These are phyloP conservation scores for Genyomyrus donnyi DNA, from an alignment of 2,113 vertebrate species.

Conservation along the genomic window DNA sequence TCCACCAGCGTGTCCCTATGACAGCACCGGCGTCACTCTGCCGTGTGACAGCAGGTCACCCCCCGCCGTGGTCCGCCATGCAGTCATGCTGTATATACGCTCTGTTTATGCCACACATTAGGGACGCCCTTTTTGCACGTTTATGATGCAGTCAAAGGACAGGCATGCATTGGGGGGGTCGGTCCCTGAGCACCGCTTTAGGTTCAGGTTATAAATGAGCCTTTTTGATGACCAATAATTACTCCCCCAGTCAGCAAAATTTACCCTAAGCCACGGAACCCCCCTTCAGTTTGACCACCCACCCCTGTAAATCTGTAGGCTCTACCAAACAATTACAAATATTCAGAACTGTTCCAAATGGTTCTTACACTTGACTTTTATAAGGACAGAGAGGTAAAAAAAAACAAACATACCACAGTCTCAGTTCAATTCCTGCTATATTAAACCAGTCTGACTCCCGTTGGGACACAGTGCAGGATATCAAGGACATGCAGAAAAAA, in stretches of 20 bases:
- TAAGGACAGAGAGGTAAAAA: background rate
- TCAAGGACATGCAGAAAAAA: background rate
- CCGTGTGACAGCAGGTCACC: background rate
- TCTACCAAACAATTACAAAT: background rate
- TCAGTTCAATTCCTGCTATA: background rate
- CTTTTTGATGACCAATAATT: background rate
- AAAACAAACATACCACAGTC: background rate
- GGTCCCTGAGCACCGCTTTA: background rate
- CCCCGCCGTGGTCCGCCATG: background rate
- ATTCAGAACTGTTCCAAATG: background rate
- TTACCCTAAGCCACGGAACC: background rate
- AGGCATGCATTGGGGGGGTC: background rate
- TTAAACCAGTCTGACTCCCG: background rate
- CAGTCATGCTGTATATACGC: background rate
- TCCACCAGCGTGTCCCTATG: background rate
- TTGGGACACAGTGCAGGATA: background rate
- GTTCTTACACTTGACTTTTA: background rate
- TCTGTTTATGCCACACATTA: background rate
- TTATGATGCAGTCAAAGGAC: background rate
- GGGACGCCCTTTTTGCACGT: background rate
- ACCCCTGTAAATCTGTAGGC: background rate
- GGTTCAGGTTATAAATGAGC: background rate
- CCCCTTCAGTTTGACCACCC: background rate
- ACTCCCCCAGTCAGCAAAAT: background rate
- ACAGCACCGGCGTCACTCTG: background rate